Base-by-base conservation (phyloP, 1,140 invertebrate genomes). In the roundworm (Caenorhabditis elegans) region DNA sequence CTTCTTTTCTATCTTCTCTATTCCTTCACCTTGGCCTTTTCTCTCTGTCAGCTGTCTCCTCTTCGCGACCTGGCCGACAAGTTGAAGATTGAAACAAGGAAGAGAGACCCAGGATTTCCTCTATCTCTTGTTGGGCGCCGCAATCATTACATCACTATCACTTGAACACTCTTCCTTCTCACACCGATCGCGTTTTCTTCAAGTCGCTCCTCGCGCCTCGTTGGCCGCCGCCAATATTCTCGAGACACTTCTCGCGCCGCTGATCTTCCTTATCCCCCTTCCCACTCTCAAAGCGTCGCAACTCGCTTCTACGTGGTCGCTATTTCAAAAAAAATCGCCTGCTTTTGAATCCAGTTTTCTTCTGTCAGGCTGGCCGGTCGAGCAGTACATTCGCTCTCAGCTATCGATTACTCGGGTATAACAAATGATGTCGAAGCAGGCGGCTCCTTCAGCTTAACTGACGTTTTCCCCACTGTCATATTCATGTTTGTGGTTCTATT, bases 161-260 rank as follows among this genome's bases (percentile, higher is more conserved):
- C 60, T 39, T 70, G 60, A 70, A 70, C 60, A 70, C 60, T 70
- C 60, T 70, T n/a, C 19, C 60, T 24, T 70, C 34, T 60, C 34
- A 34, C 60, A 70, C 60, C 28, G 60, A 70, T 70, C 34, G 60
- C 60, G 60, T 70, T 70, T 70, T 70, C 31, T 70, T 39, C 60
- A 70, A 70, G 60, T 70, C 60, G 60, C 60, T 70, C 34, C 60
- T 70, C 31, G 60, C 60, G 60, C 60, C 60, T 70, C 60, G 34
- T 70, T n/a, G 60, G 60, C 60, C 34, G 60, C 60, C 60, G 31
- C 60, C 60, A 70, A 70, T 70, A 70, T 39, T 70, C 60, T 70
- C 26, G 34, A 70, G 60, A 70, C 60, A 70, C 60, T 70, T 70
- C 60, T 70, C 60, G 60, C 60, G 11, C 60, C 60, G 60, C n/a